Evolutionary conservation across 2,113 vertebrate species (phyloP).

Genomic region (Harpagus bidentatus): DNA sequence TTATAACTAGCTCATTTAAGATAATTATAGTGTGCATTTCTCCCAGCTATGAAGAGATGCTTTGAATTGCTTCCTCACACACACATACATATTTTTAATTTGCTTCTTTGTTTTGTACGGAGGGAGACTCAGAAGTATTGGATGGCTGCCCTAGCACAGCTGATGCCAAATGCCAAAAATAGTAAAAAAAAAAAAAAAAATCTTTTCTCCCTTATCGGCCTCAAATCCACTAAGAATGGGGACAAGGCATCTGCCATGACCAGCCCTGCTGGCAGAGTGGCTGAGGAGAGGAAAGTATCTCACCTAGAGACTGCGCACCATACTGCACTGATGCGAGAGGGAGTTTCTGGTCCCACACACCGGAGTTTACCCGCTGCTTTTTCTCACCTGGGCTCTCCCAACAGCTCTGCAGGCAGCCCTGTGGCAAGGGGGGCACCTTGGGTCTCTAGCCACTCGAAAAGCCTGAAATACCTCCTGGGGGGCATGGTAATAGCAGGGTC

Average conservation of each 20-base stretch:
- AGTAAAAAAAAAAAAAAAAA: neutral
- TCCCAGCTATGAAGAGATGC: conserved; percentile 60
- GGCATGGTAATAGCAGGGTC: neutral
- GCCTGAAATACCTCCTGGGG: neutral
- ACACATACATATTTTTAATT: conserved; percentile 6
- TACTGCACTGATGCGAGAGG: rapidly evolving
- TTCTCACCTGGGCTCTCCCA: neutral
- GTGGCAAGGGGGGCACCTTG: rapidly evolving
- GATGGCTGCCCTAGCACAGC: conserved; percentile 33
- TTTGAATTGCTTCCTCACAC: conserved; percentile 51
- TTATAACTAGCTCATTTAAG: conserved; percentile 57
- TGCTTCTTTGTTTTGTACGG: conserved; percentile 20
- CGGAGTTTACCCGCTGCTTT: rapidly evolving
- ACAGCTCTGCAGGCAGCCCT: neutral
- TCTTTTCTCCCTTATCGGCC: neutral
- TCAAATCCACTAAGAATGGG: neutral
- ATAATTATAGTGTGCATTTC: conserved; percentile 58
- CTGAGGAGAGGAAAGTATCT: neutral
- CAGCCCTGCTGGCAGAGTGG: neutral
- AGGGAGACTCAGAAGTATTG: conserved; percentile 45
- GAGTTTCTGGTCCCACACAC: neutral
- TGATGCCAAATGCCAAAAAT: conserved; percentile 37
- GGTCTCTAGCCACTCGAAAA: rapidly evolving
- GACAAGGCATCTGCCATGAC: neutral
- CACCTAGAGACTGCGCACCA: rapidly evolving